Percentiles rank a stretch among this genome's conserved stretches.
Conservation (phyloP, 2,113 vertebrate genomes). For the Ibidorhyncha struthersii region DNA sequence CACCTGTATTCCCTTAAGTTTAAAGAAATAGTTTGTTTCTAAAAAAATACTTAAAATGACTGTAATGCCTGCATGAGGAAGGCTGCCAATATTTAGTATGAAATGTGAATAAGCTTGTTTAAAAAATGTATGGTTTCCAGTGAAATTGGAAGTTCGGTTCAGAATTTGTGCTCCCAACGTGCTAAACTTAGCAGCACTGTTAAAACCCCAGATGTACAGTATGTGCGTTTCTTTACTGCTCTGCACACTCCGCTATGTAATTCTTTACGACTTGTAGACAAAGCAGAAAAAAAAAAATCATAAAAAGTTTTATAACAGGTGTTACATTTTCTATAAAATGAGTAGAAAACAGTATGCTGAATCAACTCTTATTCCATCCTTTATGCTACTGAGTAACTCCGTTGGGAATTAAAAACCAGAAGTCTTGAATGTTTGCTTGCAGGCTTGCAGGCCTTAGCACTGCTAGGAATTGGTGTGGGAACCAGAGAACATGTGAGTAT, state of each 20-base stretch:
- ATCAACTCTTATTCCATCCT: background rate
- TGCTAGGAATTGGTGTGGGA: slow-evolving; percentile 78
- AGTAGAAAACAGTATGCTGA: background rate
- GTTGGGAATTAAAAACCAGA: background rate
- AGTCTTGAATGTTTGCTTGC: background rate
- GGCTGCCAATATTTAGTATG: background rate
- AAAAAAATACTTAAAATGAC: background rate
- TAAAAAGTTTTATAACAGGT: background rate
- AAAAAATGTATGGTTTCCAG: background rate
- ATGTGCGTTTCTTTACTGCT: background rate
- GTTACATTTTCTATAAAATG: background rate
- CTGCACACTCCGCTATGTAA: background rate
- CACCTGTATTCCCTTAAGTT: background rate
- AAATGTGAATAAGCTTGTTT: background rate
- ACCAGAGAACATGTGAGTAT: slow-evolving; percentile 80
- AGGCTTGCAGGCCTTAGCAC: slow-evolving; percentile 80
- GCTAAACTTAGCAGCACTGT: background rate
- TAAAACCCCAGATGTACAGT: background rate
- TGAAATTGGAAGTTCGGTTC: background rate
- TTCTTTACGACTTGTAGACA: background rate
- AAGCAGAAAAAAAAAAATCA: background rate
- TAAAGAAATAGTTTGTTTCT: background rate
- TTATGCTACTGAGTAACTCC: background rate
- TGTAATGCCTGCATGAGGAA: background rate
- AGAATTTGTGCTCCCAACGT: background rate